A percentile compares a stretch with the other conserved stretches of the same genome.
phyloP scores from a whole-genome alignment of 37 sponge, comb jelly and placozoan genomes.

The Cladorhizidae sp. region DNA sequence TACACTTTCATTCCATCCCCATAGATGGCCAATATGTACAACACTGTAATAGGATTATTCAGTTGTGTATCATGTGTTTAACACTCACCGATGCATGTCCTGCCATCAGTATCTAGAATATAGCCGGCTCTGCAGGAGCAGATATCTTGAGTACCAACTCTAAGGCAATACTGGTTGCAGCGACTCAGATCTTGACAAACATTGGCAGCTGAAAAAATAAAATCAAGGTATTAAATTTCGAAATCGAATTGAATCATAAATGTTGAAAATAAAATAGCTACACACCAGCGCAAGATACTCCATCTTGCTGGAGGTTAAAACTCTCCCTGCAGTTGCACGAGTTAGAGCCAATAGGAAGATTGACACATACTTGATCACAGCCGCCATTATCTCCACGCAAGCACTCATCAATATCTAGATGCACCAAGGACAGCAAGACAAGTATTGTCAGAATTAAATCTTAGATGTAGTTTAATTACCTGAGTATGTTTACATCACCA shows the following conservation, averaged over 20 bases:
- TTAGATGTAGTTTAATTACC: too few relatives aligned
- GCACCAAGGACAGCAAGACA: not conserved
- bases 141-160: not conserved
- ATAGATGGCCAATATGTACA: too few relatives aligned
- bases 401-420: slow-evolving; percentile 52
- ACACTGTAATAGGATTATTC: too few relatives aligned
- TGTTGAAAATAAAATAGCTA: not conserved
- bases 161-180: not conserved
- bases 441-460: too few relatives aligned
- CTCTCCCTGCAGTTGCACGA: slow-evolving; percentile 6
- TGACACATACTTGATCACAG: slow-evolving; percentile 38
- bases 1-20: too few relatives aligned
- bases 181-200: not conserved
- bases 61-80: too few relatives aligned
- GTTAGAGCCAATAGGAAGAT: slow-evolving; percentile 8
- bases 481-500: too few relatives aligned
- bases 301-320: slow-evolving; percentile 1
- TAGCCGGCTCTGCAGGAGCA: not conserved
- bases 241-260: too few relatives aligned
- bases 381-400: slow-evolving; percentile 1
- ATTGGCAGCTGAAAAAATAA: not conserved
- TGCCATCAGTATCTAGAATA: slow-evolving; percentile 5
- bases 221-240: too few relatives aligned
- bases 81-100: slow-evolving; percentile 3
- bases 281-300: slow-evolving; percentile 4